Base-by-base conservation (phyloP, 2,888 invertebrate species). In the Acleris laterana region DNA sequence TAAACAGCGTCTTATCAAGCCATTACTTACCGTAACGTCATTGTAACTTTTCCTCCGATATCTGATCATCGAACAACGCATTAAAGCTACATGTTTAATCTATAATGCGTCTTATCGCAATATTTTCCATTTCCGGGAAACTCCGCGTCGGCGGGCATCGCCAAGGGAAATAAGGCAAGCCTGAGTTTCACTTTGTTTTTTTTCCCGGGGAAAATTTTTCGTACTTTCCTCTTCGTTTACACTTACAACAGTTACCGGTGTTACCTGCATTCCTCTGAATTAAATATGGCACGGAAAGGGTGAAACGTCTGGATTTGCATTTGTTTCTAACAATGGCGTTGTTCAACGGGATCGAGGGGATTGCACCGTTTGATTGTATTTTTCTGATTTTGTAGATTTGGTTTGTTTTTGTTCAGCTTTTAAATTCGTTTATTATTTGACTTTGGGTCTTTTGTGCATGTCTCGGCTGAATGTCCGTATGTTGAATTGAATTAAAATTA, bases 31-130 rank as follows among this genome's bases (percentile, higher is more conserved):
- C 53, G 57, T 70, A 77, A 81, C 74, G 74, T 82, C 83, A 85
- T 85, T 85, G 84, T 83, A 85, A 88, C 81, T 85, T 85, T 70
- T 78, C 63, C 71, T 75, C 79, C 82, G 84, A 84, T 78, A 80
- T 77, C 85, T 83, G 89, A 90, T 90, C 89, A 82, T 84, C 78
- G 78, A 71, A 76, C 75, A 84, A 81, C 79, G 75, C 85, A 88
- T 90, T 90, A 89, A 85, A 84, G 82, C 81, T 80, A 85, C 86
- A 83, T 85, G 88, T 91, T 90, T 92, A 93, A 93, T 93, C 90
- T 91, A 89, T 93, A 93, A 93, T 92, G 93, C 84, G 83, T 85
- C 92, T 93, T 93, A 93, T 93, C 92, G 90, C 92, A 88, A 93
- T 93, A 93, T 93, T 93, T 93, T 89, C 93, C 93, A 93, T 92